A percentile compares a stretch with the other conserved stretches of the same genome.
These are phyloP conservation scores for Anomalospiza imberbis DNA, from an alignment of 2,797 vertebrate species.

Conservation along the genomic window DNA sequence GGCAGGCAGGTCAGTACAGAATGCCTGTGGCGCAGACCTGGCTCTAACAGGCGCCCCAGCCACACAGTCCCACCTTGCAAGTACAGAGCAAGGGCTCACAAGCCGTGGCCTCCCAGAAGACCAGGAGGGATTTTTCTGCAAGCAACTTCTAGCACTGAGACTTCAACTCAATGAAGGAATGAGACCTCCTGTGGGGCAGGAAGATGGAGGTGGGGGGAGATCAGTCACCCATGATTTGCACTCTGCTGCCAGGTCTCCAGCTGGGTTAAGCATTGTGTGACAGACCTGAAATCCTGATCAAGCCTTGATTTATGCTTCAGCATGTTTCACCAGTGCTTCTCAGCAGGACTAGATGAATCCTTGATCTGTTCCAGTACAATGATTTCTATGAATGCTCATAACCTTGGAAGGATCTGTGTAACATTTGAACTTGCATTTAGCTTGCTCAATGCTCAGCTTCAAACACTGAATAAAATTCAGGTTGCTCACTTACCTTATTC, in stretches of 20 bases:
- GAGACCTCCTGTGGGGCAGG: background rate
- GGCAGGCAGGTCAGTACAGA: background rate
- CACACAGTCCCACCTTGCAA: background rate
- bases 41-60: background rate
- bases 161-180: background rate
- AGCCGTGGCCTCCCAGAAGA: background rate
- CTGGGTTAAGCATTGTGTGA: conserved; percentile 26
- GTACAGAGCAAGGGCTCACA: background rate
- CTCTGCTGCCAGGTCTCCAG: conserved; percentile 8
- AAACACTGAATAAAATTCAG: background rate
- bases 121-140: background rate
- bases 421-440: background rate
- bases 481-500: background rate
- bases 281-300: conserved; percentile 24
- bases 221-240: background rate
- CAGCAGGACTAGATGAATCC: conserved; percentile 54
- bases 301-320: conserved; percentile 43
- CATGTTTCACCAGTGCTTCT: background rate
- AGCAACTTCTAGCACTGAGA: background rate
- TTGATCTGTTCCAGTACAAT: conserved; percentile 53
- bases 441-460: background rate
- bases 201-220: background rate
- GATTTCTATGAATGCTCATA: conserved; percentile 23
- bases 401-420: conserved; percentile 19
- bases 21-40: background rate